phyloP scores from a whole-genome alignment of 2,888 invertebrate species.

The Rhagophthalmus giganteus region DNA sequence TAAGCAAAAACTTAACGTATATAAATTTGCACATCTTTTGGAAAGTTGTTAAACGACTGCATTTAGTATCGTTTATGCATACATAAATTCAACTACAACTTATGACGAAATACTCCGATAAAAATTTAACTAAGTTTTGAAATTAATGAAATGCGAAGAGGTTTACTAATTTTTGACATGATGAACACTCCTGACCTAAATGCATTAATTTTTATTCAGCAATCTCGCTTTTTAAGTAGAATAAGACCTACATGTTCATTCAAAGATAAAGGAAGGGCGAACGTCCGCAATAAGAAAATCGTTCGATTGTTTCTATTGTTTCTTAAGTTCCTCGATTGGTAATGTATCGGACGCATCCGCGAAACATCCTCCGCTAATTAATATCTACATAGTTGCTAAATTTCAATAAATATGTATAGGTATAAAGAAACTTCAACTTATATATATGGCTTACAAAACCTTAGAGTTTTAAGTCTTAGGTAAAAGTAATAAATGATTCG shows the following conservation, averaged over 20 bases:
- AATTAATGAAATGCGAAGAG: neutral
- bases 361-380: too few relatives aligned
- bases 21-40: neutral
- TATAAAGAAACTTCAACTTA: too few relatives aligned
- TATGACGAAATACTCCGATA: neutral
- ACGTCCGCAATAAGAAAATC: neutral
- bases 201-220: neutral
- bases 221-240: neutral
- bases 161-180: too few relatives aligned
- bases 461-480: too few relatives aligned
- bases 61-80: neutral
- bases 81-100: neutral
- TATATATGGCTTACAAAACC: too few relatives aligned
- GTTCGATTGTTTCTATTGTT: constrained; percentile 23
- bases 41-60: neutral
- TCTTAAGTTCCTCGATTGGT: too few relatives aligned
- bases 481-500: too few relatives aligned
- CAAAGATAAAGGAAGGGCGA: neutral
- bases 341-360: too few relatives aligned
- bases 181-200: neutral
- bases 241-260: neutral
- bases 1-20: neutral
- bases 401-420: too few relatives aligned
- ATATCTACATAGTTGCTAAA: too few relatives aligned
- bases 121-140: neutral